phyloP scores from a whole-genome alignment of 2,888 invertebrate genomes.

The Zaprionus bogoriensis region DNA sequence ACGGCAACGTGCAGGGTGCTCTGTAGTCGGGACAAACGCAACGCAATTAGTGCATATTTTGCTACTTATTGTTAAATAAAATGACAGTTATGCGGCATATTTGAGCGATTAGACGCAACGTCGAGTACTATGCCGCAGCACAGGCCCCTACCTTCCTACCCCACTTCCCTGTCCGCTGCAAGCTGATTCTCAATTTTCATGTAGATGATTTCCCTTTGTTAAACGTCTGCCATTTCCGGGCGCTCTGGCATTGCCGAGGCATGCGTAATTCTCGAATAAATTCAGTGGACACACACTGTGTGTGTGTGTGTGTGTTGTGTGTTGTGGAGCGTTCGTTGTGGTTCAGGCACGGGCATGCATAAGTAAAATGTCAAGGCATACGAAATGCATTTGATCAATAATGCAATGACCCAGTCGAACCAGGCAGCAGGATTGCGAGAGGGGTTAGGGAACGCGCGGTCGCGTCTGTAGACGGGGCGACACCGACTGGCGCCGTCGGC shows the following conservation, averaged over 20 bases:
- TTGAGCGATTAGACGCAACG: constrained; percentile 16
- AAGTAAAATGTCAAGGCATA: constrained; percentile 49
- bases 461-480: constrained; percentile 2
- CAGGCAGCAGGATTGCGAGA: background rate
- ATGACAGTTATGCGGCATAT: constrained; percentile 37
- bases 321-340: background rate
- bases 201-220: constrained; percentile 23
- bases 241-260: constrained; percentile 29
- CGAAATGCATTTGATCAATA: constrained; percentile 75
- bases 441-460: background rate
- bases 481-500: constrained; percentile 53
- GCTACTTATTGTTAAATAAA: constrained; percentile 9
- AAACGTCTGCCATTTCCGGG: constrained; percentile 61
- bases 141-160: background rate
- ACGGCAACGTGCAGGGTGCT: background rate
- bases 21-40: background rate
- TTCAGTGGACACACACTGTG: constrained; percentile 33
- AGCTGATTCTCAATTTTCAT: constrained; percentile 5
- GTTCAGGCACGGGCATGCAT: constrained; percentile 38
- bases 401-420: constrained; percentile 66
- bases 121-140: background rate
- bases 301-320: no score
- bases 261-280: constrained; percentile 66
- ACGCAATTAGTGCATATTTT: background rate
- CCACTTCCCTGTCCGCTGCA: background rate